Evolutionary conservation across 1,140 invertebrate genomes (phyloP).

Genomic region (Drosophila chauvacae): DNA sequence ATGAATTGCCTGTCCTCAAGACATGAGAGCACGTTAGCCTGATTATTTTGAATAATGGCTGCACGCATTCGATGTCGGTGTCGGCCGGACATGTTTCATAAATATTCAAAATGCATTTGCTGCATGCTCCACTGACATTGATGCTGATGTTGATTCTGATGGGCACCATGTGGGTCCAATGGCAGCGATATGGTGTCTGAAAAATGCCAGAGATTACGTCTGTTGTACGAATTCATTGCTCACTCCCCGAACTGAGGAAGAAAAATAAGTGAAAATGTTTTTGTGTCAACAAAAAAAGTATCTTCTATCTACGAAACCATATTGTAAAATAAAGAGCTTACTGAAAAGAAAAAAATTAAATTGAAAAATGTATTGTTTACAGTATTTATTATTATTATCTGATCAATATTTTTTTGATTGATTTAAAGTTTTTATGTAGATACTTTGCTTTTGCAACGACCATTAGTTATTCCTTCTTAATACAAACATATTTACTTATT

Average conservation of each 20-base stretch:
- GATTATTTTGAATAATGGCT: slow-evolving; percentile 66
- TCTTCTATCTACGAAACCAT: not conserved
- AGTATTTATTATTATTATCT: no score
- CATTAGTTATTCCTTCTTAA: not conserved
- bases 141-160: slow-evolving; percentile 18
- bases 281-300: not conserved
- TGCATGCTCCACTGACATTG: slow-evolving; percentile 35
- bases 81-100: slow-evolving; percentile 48
- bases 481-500: not conserved
- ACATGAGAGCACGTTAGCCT: slow-evolving; percentile 9
- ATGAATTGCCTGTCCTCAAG: slow-evolving; percentile 47
- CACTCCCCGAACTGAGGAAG: not conserved
- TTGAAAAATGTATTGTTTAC: no score
- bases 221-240: slow-evolving; percentile 43
- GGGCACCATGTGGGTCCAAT: slow-evolving; percentile 16
- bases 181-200: slow-evolving; percentile 31
- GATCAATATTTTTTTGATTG: no score
- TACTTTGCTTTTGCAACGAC: not conserved
- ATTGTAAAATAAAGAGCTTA: not conserved
- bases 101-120: slow-evolving; percentile 71
- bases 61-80: slow-evolving; percentile 50
- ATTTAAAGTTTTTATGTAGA: not conserved
- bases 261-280: not conserved
- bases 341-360: not conserved
- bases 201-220: slow-evolving; percentile 38